Base-by-base conservation (phyloP, 1,140 invertebrate genomes). In the Sogatella furcifera region DNA sequence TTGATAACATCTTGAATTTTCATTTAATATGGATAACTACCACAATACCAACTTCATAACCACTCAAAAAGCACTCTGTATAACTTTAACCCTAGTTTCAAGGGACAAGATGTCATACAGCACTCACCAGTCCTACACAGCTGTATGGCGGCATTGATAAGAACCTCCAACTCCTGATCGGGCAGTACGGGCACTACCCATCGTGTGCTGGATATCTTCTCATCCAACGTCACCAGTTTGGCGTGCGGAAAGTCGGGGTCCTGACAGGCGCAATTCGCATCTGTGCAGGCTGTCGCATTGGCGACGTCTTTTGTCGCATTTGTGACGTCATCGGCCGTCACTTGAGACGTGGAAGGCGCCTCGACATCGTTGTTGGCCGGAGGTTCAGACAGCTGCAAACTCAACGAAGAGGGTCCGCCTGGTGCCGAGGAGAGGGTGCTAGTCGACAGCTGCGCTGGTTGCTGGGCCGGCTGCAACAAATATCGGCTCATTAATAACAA, bases 131-230 rank as follows among this genome's bases (percentile, higher is more conserved):
- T 84, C 75, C 81, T 82, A 68, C 89, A 86, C 55, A 95, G 79
- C 68, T 92, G 85, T 65, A 95, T 95, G 59, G 92, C 85, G 64
- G 91, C 90, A 75, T 92, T 84, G 54, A 98, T 76, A 54, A 97
- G 80, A 68, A 90, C 84, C 78, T 97, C 94, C 67, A 98, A 77
- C 75, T 98, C 94, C 76, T 95, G 93, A 69, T 95, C 92, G 6
- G 95, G 94, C 67, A 98, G 77, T 41, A 98, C 95, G 44, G 95
- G 95, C 19, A 98, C 94, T 55, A 98, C 92, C 95, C 95, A 98
- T 69, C 94, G 81, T 62, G 93, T 86, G 78, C 84, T 89, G 62
- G 87, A 88, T 72, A 98, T 95, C 83, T 97, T 97, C 74, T 96
- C 93, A 78, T 95, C 94, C 66, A 97, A 77, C 64, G 85, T 83